Conservation (phyloP, 1,140 invertebrate species). For the Yoshiicerus persimilis region DNA sequence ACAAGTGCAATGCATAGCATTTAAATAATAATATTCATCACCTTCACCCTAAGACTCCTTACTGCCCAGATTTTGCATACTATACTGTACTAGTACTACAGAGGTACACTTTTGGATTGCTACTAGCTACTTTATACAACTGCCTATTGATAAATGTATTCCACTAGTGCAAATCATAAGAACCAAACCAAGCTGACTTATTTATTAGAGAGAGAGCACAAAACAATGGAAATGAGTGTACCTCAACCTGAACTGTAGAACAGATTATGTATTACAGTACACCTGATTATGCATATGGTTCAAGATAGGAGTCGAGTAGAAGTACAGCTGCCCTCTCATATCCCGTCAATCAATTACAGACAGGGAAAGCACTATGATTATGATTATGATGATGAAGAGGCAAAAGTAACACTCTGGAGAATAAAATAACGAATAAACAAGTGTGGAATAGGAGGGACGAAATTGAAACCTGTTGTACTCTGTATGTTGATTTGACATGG, state of each 20-base stretch:
- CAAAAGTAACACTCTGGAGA: neutral
- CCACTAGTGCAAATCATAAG: neutral
- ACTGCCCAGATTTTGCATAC: too few relatives aligned
- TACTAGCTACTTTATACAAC: too few relatives aligned
- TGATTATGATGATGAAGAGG: slow-evolving; percentile 5
- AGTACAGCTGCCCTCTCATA: neutral
- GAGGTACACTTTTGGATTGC: neutral
- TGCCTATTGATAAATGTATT: too few relatives aligned
- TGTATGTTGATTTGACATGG: neutral
- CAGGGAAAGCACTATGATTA: slow-evolving; percentile 5
- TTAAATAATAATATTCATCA: neutral
- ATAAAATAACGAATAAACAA: neutral
- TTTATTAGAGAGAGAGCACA: too few relatives aligned
- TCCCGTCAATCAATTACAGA: neutral
- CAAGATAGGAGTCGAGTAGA: neutral
- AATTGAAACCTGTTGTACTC: neutral
- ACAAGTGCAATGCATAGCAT: neutral
- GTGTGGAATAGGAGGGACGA: neutral
- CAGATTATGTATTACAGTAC: neutral
- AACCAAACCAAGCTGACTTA: too few relatives aligned
- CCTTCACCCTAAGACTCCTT: neutral
- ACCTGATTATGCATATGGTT: neutral
- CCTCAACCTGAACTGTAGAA: too few relatives aligned
- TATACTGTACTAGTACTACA: neutral
- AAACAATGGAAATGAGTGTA: too few relatives aligned